Base-by-base conservation (phyloP, 2,888 invertebrate species). In the Beris morrisii region DNA sequence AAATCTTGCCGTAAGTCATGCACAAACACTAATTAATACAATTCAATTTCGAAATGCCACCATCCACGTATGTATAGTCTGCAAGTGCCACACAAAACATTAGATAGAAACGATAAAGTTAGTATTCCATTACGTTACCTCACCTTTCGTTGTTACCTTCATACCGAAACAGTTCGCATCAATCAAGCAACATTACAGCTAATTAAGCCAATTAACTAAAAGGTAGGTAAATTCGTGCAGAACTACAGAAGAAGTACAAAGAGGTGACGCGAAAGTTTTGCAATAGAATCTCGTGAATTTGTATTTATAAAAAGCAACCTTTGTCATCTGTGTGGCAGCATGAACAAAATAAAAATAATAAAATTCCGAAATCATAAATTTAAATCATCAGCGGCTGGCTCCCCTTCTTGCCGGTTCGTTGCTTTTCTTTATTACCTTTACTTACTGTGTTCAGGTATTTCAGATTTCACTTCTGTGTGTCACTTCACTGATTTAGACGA, bases 121-220 rank as follows among this genome's bases (percentile, higher is more conserved):
- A 38, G 38, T 7, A 38, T 22, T 7, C 38, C 38, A 38, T 38
- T 38, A 7, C 38, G 38, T 9, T 38, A 5, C 9, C 38, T 38
- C 38, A 38, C 38, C 9, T 22, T 38, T 38, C 9, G 9, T 38
- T 7, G 9, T 38, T 7, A 7, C 38, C 38, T 38, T 38, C 38
- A 22, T 22, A 38, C 38, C 38, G 38, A 38, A 32, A 32, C 43
- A 43, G 9, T 43, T 56, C 44, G 15, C 6, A 56, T 56, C 50
- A 50, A 50, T 61, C 38, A 48, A 22, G n/a, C 44, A n/a, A 32
- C 43, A 43, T 28, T 32, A 44, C 59, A 53, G 58, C 68, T 69
- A 69, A 69, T 67, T 69, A 69, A 69, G 55, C 59, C 69, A 61
- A 64, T 66, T 64, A 66, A 63, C 54, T 46, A 43, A 57, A 52